Evolutionary conservation across 2,888 invertebrate genomes (phyloP).

Genomic region (Drosophila multiciliata): DNA sequence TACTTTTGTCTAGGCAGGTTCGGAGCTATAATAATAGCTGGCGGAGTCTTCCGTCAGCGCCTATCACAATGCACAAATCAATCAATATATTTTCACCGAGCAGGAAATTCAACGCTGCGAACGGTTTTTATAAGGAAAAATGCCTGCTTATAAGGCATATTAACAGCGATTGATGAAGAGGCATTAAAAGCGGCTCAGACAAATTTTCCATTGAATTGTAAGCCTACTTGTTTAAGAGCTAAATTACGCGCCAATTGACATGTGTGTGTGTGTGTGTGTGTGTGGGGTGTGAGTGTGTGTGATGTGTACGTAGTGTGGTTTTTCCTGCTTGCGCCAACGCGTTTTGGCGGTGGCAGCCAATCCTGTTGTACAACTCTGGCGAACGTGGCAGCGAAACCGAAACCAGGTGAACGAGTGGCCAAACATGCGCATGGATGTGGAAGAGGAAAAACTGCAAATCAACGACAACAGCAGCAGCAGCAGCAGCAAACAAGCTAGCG

Average conservation of each 20-base stretch:
- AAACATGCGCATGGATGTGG: conserved; percentile 56
- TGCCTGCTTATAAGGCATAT: conserved; percentile 32
- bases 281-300: conserved; percentile 20
- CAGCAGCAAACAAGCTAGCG: conserved; percentile 22
- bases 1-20: conserved; percentile 25
- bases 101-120: conserved; percentile 57
- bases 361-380: conserved; percentile 71
- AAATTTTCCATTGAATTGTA: conserved; percentile 38
- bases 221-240: conserved; percentile 35
- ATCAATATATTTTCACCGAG: conserved; percentile 58
- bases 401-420: conserved; percentile 76
- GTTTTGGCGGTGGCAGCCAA: conserved; percentile 53
- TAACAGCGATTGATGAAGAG: conserved; percentile 30
- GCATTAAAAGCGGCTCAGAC: conserved; percentile 20
- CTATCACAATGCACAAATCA: conserved; percentile 65
- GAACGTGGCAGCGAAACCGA: conserved; percentile 55
- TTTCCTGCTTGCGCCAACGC: conserved; percentile 75
- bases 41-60: conserved; percentile 43
- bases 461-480: conserved; percentile 21
- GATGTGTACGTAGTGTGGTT: conserved; percentile 55
- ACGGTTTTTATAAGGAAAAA: conserved; percentile 33
- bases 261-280: conserved; percentile 16
- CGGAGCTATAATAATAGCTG: conserved; percentile 45
- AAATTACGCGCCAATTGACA: conserved; percentile 52
- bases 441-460: conserved; percentile 51